Evolutionary conservation across 2,113 vertebrate genomes (phyloP), one percentile per base, ranked within the genome.

Genomic region (Parus major): DNA sequence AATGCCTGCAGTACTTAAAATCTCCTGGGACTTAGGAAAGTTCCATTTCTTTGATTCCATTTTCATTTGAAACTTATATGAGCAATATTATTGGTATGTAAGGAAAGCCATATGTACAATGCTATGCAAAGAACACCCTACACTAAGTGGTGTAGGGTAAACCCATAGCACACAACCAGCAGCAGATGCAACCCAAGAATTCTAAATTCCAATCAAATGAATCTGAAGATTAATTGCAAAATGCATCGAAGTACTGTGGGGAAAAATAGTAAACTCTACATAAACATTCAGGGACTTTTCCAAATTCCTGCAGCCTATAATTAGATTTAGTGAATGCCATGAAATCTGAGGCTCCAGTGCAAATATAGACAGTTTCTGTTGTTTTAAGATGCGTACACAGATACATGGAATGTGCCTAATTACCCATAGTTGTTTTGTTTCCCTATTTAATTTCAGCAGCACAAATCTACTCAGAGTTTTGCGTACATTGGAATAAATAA

Each of bases 191-290:
- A 76, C 59, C 78, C 60, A 95, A 78, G 78, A 96, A 92, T 89
- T 73, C 80, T 80, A 55, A 47, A 87, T 92, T 94, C 88, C 92
- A 93, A 65, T 88, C 86, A 94, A 91, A 94, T 23, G 57, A 80
- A 96, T 71, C n/a, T 20, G 64, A 95, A 93, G 93, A 96, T 97
- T 92, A 96, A 96, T 90, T 86, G 93, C 82, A 90, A 97, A 96
- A 91, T 61, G 71, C 91, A 93, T 91, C 61, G 68, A 95, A 89
- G 77, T 16, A 80, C 95, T 92, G 80, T 42, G 75, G 55, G 75
- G 71, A 50, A 70, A 36, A 59, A n/a, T 9, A 17, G 53, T 69
- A 63, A 95, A 77, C 42, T 78, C 84, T 90, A 86, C 53, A 63
- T 8, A 80, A 92, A 92, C 71, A 77, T 78, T 86, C 29, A 12